Evolutionary conservation across 1,140 invertebrate species (phyloP).

Genomic region (Helicoverpa armigera): DNA sequence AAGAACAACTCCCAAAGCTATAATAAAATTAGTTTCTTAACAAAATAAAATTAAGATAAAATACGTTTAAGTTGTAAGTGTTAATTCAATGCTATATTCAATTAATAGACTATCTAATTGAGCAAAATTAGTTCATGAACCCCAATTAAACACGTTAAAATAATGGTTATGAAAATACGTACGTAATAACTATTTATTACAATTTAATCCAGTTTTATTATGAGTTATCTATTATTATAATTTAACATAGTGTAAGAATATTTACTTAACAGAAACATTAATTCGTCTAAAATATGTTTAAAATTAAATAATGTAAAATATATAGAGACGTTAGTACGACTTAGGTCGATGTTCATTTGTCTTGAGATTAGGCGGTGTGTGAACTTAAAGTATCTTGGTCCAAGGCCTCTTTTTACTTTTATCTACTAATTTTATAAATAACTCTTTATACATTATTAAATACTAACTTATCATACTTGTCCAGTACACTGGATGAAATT

Average conservation of each 20-base stretch:
- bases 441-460: too few species aligned
- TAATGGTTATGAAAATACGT: not conserved
- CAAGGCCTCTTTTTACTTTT: too few species aligned
- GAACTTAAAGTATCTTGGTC: too few species aligned
- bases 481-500: too few species aligned
- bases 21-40: slow-evolving; percentile 37
- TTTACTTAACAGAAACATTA: not conserved
- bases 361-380: too few species aligned
- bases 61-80: not conserved
- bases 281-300: too few species aligned
- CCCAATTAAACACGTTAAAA: not conserved
- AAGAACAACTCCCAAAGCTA: not conserved
- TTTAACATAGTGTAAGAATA: not conserved
- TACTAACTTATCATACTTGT: too few species aligned
- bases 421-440: too few species aligned
- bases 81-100: slow-evolving; percentile 11
- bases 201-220: not conserved
- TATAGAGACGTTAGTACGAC: too few species aligned
- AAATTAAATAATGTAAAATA: too few species aligned
- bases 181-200: not conserved
- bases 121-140: not conserved
- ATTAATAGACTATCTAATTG: slow-evolving; percentile 18
- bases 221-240: too few species aligned
- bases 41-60: slow-evolving; percentile 24
- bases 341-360: too few species aligned